These are phyloP conservation scores for Xenopus petersii DNA, from an alignment of 2,797 vertebrate species.

Conservation along the genomic window DNA sequence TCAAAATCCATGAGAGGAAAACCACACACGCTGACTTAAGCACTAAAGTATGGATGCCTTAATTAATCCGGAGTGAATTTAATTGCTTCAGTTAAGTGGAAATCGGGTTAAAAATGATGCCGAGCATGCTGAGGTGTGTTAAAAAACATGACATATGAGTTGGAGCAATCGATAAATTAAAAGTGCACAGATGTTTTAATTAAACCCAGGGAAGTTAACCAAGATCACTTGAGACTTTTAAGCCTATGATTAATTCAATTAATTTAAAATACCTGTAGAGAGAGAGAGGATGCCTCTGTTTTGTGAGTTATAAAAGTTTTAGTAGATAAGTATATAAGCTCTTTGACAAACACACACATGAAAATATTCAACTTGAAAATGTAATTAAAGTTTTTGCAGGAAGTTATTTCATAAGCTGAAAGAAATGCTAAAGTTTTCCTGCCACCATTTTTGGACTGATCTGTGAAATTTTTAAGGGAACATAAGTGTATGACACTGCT, in stretches of 20 bases:
- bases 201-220: constrained; percentile 77
- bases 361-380: too few relatives aligned
- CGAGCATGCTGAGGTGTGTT: constrained; percentile 78
- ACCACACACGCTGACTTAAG: constrained; percentile 71
- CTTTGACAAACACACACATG: constrained; percentile 36
- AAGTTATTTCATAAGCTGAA: too few relatives aligned
- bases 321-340: constrained; percentile 68
- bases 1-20: constrained; percentile 73
- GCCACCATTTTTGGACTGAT: too few relatives aligned
- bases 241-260: constrained; percentile 82
- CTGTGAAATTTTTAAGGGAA: too few relatives aligned
- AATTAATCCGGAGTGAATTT: constrained; percentile 82
- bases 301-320: constrained; percentile 68
- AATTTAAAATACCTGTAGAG: constrained; percentile 81
- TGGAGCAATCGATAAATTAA: constrained; percentile 81
- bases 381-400: too few relatives aligned
- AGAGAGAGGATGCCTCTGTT: constrained; percentile 60
- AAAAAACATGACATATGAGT: constrained; percentile 81
- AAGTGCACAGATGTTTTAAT: constrained; percentile 84
- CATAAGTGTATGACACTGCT: too few relatives aligned
- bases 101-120: constrained; percentile 81
- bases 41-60: constrained; percentile 76
- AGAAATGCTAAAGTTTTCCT: too few relatives aligned
- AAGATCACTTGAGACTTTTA: constrained; percentile 77
- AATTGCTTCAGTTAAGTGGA: constrained; percentile 83